Base-by-base conservation (phyloP, 2,113 vertebrate genomes). In the Galemys pyrenaicus region DNA sequence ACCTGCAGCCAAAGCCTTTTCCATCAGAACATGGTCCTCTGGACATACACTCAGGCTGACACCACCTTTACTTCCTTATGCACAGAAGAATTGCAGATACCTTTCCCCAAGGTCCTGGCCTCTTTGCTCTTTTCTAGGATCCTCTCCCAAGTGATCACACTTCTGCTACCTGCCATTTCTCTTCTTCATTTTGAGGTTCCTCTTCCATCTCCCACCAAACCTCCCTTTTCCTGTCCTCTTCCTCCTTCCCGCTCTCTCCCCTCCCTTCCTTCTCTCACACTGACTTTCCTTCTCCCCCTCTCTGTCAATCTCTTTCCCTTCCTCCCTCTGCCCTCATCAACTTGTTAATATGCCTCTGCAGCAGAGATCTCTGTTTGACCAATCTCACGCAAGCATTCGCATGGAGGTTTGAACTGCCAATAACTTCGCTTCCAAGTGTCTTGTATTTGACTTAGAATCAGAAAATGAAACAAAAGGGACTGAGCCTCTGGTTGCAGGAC, bases 391-490 rank as follows among this genome's bases (percentile, higher is more conserved):
- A 22, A 54, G 37, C 68, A 58, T 46, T 71, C n/a, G 44, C 19
- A 1, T 5, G 6, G 56, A 87, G 7, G 20, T 51, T 28, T 20
- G 44, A 58, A 64, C 35, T 0, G 28, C 1, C 49, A 16, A 51
- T 51, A 2, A 9, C 35, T 73, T 46, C n/a, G 13, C 19, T 22
- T 41, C 65, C 22, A 51, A 37, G 13, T 17, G 11, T 39, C 32
- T 89, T 78, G 30, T 32, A 44, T 30, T 77, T 84, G 35, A 93
- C 60, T 92, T 49, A 67, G 49, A 80, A 73, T 9, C 84, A 58
- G 41, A 30, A 37, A 89, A 37, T 44, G 13, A 64, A 65, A 58
- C 51, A 9, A 71, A 49, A 60, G 12, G 65, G 39, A 54, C 19
- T 26, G 41, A 78, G 32, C 65, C 35, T 68, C 67, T 75, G 49